A percentile compares a stretch with the other conserved stretches of the same genome.
Evolutionary conservation across 2,888 invertebrate genomes (phyloP).

Genomic region (Eupithecia centaureata): DNA sequence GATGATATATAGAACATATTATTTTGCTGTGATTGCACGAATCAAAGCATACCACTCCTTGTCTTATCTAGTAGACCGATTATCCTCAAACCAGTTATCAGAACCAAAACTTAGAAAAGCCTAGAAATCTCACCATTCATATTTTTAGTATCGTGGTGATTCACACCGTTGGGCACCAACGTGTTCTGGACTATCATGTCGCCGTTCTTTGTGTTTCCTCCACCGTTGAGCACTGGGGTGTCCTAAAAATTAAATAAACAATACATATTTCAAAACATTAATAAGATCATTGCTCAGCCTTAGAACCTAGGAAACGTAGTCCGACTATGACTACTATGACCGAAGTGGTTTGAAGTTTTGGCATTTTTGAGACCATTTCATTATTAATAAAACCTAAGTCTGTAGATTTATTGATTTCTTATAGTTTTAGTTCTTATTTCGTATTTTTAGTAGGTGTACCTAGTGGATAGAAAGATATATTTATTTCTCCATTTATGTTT

Average conservation of each 20-base stretch:
- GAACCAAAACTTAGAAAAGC: not conserved
- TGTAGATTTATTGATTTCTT: too few species aligned
- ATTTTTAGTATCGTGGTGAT: slow-evolving; percentile 52
- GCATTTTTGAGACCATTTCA: too few species aligned
- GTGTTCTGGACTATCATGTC: slow-evolving; percentile 65
- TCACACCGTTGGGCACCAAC: slow-evolving; percentile 68
- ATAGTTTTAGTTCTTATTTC: too few species aligned
- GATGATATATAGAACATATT: not conserved
- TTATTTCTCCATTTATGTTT: too few species aligned
- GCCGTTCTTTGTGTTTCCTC: slow-evolving; percentile 63
- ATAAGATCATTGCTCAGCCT: too few species aligned
- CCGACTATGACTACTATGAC: too few species aligned
- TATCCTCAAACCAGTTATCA: not conserved
- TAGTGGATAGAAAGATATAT: too few species aligned
- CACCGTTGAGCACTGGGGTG: slow-evolving; percentile 66
- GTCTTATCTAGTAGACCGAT: slow-evolving; percentile 2
- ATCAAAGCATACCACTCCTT: not conserved
- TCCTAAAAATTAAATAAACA: slow-evolving; percentile 56
- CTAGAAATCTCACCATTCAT: slow-evolving; percentile 63
- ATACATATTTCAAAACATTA: too few species aligned
- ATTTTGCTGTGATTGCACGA: not conserved
- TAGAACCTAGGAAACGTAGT: too few species aligned
- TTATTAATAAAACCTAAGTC: too few species aligned
- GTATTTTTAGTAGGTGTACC: too few species aligned
- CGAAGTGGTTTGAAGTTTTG: too few species aligned